Percentiles rank a stretch among this genome's conserved stretches.
Conservation (phyloP, 2,888 invertebrate genomes). For the Caenorhabditis parvicauda region DNA sequence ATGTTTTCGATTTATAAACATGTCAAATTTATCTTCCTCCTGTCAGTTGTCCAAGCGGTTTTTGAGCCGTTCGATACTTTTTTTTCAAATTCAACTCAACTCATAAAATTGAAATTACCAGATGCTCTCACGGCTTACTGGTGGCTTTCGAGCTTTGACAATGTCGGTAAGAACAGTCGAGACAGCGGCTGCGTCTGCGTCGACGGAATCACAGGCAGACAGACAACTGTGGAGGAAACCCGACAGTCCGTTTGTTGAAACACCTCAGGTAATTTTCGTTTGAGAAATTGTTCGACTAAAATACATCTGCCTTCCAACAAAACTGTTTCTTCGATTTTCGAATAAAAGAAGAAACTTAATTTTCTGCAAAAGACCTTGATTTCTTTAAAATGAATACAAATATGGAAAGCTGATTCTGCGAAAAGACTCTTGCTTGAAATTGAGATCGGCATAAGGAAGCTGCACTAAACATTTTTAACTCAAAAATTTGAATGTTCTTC, state of each 20-base stretch:
- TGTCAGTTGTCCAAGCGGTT: background rate
- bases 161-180: no score
- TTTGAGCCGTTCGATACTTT: no score
- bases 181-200: background rate
- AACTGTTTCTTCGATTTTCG: no score
- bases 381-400: no score
- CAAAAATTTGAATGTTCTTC: no score
- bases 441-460: no score
- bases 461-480: no score
- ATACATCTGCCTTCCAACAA: no score
- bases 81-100: background rate
- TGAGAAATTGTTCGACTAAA: background rate
- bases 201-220: background rate
- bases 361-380: no score
- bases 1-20: slow-evolving; percentile 4
- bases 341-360: no score
- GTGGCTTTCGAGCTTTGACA: background rate
- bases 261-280: slow-evolving; percentile 37
- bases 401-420: no score
- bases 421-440: no score
- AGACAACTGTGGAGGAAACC: slow-evolving; percentile 34
- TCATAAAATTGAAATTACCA: background rate
- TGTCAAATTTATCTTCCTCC: background rate
- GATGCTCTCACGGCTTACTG: background rate
- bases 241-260: slow-evolving; percentile 33